Evolutionary conservation across 2,113 vertebrate genomes (phyloP).

Genomic region (Bagarius yarrelli): DNA sequence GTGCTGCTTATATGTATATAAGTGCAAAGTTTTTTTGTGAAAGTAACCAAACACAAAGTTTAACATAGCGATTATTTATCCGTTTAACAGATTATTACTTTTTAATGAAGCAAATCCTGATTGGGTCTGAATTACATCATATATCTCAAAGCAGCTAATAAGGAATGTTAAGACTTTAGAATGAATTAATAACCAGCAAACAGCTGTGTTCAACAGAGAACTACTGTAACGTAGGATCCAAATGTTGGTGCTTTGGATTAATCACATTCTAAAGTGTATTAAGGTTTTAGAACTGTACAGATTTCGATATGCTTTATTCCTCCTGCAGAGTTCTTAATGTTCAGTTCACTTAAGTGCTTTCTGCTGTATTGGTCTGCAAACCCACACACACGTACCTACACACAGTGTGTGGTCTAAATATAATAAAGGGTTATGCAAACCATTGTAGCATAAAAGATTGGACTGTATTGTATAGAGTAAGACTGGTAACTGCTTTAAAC

Average conservation of each 20-base stretch:
- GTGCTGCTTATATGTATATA: too few species aligned
- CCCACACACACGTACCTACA: not conserved
- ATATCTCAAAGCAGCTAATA: not conserved
- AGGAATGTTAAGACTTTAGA: not conserved
- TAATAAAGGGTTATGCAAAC: not conserved
- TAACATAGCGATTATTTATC: not conserved
- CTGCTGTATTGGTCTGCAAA: not conserved
- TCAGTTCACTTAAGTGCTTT: slow-evolving; percentile 1
- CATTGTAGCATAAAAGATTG: not conserved
- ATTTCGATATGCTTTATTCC: not conserved
- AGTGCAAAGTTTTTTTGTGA: not conserved
- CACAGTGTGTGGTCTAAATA: not conserved
- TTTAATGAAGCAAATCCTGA: not conserved
- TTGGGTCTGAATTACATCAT: not conserved
- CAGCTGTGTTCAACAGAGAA: not conserved
- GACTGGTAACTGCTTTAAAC: too few species aligned
- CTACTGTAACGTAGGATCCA: too few species aligned
- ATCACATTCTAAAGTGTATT: not conserved
- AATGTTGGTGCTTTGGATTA: not conserved
- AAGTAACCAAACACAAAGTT: not conserved
- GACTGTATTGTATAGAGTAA: too few species aligned
- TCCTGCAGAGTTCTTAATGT: not conserved
- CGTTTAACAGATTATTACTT: not conserved
- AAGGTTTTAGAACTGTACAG: not conserved
- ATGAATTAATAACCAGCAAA: not conserved